phyloP scores from a whole-genome alignment of 2,797 vertebrate genomes.

The Poliocrania exsul region DNA sequence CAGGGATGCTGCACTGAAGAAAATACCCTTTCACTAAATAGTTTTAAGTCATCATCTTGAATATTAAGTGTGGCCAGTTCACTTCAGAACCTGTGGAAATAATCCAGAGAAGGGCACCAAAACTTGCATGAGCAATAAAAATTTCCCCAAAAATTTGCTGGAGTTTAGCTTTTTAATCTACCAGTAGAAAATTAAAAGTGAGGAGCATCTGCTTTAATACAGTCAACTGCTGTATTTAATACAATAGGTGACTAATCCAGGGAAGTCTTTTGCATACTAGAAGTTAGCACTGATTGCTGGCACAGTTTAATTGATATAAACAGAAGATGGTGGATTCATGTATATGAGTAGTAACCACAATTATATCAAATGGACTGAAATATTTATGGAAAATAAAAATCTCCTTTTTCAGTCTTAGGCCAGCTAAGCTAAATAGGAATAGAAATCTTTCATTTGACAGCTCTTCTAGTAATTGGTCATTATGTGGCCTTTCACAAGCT shows the following conservation, averaged over 20 bases:
- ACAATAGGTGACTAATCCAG: not conserved
- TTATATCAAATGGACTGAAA: not conserved
- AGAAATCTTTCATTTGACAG: not conserved
- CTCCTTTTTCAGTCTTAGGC: not conserved
- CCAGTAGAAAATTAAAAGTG: not conserved
- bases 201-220: not conserved
- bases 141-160: not conserved
- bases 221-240: not conserved
- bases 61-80: not conserved
- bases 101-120: not conserved
- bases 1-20: not conserved
- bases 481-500: not conserved
- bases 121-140: not conserved
- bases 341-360: not conserved
- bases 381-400: slow-evolving; percentile 13
- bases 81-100: not conserved
- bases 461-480: not conserved
- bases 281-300: not conserved
- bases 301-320: not conserved
- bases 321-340: not conserved
- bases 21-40: not conserved
- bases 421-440: not conserved
- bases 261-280: not conserved
- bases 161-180: not conserved
- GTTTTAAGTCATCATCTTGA: not conserved